Base-by-base conservation (phyloP, 1,140 invertebrate species). In the Psix sp. region DNA sequence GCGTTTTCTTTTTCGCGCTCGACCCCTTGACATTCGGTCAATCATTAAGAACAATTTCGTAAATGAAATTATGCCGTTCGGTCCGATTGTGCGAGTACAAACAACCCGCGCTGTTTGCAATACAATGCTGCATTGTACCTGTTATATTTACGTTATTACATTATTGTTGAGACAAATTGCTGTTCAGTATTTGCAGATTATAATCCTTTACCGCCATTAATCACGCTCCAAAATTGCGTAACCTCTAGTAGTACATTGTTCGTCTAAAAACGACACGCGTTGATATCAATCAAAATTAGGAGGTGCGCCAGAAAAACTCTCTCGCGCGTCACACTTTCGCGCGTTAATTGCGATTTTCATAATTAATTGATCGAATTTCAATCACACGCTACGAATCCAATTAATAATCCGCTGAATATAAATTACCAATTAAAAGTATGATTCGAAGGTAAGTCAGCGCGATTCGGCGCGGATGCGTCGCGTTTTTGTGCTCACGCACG, bases 371-470 rank as follows among this genome's bases (percentile, higher is more conserved):
- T 70, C 35, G 70, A 70, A 63, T 59, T 60, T 59, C 57, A 52
- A 65, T 65, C 65, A 65, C 65, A 42, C 20, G 52, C 65, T 74
- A 59, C 63, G 45, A 66, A 70, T 70, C 72, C 52, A 75, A 63
- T 75, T 75, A 59, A 68, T 60, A 75, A 75, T 66, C 54, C 20
- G 56, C 65, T 66, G 66, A 70, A 70, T 70, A 65, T 65, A 65
- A 65, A 75, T 63, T 74, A 68, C 63, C 51, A 74, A 74, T 74
- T 74, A 68, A 68, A 68, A 62, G 57, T 65, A 59, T 74, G 65
- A 75, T 75, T 70, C 52, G 66, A 70, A 66, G 60, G 48, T 66
- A 60, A 60, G 60, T 60, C 59, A 62, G 68, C 59, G 48, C 57
- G 65, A 74, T 59, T 63, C 51, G 54, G 59, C 57, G 18, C 24